Conservation (phyloP, 1,140 invertebrate species). For the Glossosoma conforme region DNA sequence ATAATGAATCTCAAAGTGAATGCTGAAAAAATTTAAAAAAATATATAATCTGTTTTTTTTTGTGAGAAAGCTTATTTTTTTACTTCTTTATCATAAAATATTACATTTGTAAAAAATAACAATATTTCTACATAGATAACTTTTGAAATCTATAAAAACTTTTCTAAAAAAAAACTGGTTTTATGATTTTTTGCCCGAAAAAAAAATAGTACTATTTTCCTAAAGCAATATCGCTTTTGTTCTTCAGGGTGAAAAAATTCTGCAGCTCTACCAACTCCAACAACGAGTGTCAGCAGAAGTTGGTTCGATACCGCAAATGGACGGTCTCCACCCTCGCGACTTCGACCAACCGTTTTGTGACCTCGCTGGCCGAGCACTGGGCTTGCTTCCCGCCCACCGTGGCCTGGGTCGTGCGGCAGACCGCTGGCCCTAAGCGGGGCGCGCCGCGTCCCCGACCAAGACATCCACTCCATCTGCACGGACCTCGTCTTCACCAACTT, state of each 20-base stretch:
- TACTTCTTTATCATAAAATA: too few relatives aligned
- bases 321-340: conserved; percentile 77
- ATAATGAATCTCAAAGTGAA: too few relatives aligned
- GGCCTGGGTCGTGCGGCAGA: conserved; percentile 72
- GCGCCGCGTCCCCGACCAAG: conserved; percentile 51
- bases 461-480: conserved; percentile 77
- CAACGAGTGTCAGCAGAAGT: conserved; percentile 62
- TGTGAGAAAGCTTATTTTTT: too few relatives aligned
- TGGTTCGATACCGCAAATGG: conserved; percentile 70
- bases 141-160: conserved; percentile 4
- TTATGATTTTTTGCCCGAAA: too few relatives aligned
- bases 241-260: conserved; percentile 65
- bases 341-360: conserved; percentile 78
- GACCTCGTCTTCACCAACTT: conserved; percentile 92
- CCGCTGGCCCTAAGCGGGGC: conserved; percentile 54
- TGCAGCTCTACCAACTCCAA: conserved; percentile 60
- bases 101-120: too few relatives aligned
- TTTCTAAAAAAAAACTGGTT: too few relatives aligned
- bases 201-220: too few relatives aligned
- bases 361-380: conserved; percentile 80
- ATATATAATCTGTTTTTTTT: too few relatives aligned
- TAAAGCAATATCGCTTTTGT: conserved; percentile 25
- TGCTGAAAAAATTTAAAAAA: too few relatives aligned
- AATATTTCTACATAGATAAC: too few relatives aligned
- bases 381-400: conserved; percentile 86